Evolutionary conservation across 2,113 vertebrate genomes (phyloP).

Genomic region (Cyanoderma ruficeps): DNA sequence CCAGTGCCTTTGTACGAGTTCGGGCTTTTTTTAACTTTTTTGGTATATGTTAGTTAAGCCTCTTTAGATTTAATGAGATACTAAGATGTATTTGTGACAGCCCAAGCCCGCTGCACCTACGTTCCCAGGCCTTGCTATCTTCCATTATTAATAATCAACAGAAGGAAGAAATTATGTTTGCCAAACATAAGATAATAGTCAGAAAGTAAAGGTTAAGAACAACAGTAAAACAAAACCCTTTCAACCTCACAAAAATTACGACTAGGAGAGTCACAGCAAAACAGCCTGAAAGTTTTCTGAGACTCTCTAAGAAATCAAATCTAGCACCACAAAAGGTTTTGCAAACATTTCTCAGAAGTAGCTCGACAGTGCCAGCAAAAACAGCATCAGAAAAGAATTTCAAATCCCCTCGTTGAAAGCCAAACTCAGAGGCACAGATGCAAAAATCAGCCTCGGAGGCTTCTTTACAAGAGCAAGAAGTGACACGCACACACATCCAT

Average conservation of each 20-base stretch:
- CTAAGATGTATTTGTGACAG: neutral
- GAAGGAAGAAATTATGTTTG: neutral
- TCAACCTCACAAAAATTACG: neutral
- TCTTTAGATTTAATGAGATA: neutral
- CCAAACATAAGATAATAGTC: neutral
- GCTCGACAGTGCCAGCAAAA: neutral
- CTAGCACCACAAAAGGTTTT: neutral
- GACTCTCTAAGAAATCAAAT: neutral
- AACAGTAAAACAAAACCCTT: neutral
- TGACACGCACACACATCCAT: neutral
- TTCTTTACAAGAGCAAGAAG: neutral
- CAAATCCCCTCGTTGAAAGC: neutral
- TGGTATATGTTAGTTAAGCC: neutral
- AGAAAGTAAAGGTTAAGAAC: neutral
- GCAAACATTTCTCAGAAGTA: neutral
- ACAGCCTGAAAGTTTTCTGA: neutral
- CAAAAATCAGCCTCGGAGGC: neutral
- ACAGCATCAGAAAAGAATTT: neutral
- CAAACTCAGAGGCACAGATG: neutral
- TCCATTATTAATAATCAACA: neutral
- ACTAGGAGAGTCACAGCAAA: accelerated
- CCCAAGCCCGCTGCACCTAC: neutral
- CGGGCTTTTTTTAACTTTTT: neutral
- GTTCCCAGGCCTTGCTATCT: accelerated
- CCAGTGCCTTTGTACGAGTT: neutral